Base-by-base conservation (phyloP, 2,888 invertebrate genomes). In the Stomorhina lunata region DNA sequence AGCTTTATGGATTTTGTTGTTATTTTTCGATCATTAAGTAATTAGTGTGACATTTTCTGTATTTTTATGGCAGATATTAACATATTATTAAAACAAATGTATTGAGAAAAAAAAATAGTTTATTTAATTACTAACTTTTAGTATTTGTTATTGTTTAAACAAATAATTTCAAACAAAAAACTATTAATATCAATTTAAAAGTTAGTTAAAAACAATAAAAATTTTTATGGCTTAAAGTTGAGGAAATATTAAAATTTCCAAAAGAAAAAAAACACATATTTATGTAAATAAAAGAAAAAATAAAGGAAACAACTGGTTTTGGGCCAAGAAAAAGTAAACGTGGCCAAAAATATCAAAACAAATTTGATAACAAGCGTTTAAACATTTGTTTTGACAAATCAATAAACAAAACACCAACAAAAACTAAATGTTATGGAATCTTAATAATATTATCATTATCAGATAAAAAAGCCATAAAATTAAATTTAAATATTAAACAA, bases 11-110 rank as follows among this genome's bases (percentile, higher is more conserved):
- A 57, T 37, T 71, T 32, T 50, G 27, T 48, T 65, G 22, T 10
- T 69, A 12, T 29, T 43, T 48, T 17, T 48, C 20, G 63, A 72
- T 87, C 89, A 89, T 89, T 89, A 87, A 87, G 89, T 90, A 90
- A 90, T 90, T 90, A 90, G 90, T 89, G 88, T 87, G 89, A 90
- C 89, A 89, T 89, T 88, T 86, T 87, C 48, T n/a, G 12, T 7
- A 7, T 20, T 29, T 55, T 34, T 29, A 7, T 63, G n/a, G n/a
- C n/a, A n/a, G n/a, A n/a, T 43, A 40, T 69, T 55, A 43, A 55
- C 29, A 43, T 17, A 55, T n/a, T n/a, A 37, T 4, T 15, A 12
- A 27, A 10, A 20, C 29, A 22, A 37, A 25, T 9, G 15, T 17
- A 10, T 17, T 6, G 22, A 34, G 10, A 34, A 61, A 34, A 71